Evolutionary conservation across 2,888 invertebrate genomes (phyloP).

Genomic region (Physocephala rufipes): DNA sequence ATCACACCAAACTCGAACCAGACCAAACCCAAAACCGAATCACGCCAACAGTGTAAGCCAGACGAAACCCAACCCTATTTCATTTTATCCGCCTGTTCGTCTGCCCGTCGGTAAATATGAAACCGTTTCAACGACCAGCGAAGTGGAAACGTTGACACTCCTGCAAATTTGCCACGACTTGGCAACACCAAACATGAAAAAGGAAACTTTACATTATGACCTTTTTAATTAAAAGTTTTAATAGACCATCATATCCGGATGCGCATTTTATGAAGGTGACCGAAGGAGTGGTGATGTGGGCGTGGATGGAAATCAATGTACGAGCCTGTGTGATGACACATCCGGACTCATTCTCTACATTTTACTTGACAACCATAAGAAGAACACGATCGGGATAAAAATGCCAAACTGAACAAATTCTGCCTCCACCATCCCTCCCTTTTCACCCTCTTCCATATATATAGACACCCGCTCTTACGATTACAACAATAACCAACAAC

Average conservation of each 20-base stretch:
- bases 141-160: conserved; percentile 29
- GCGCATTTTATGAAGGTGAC: background rate
- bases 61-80: too few relatives aligned
- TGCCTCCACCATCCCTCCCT: too few relatives aligned
- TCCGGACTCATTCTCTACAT: background rate
- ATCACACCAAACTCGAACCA: too few relatives aligned
- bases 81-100: too few relatives aligned
- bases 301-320: too few relatives aligned
- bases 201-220: background rate
- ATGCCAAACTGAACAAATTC: background rate
- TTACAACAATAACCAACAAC: too few relatives aligned
- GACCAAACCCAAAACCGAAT: too few relatives aligned
- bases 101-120: background rate
- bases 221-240: background rate
- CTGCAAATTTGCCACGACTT: conserved; percentile 10
- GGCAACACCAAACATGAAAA: conserved; percentile 17
- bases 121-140: background rate
- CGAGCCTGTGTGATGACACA: too few relatives aligned
- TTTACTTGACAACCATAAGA: conserved; percentile 5
- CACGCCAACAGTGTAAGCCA: too few relatives aligned
- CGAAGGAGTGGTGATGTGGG: background rate
- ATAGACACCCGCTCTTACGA: too few relatives aligned
- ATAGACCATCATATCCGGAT: background rate
- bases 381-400: conserved; percentile 8
- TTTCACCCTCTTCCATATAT: too few relatives aligned